Evolutionary conservation across 2,113 vertebrate genomes (phyloP).

Genomic region (Polyodon spathula): DNA sequence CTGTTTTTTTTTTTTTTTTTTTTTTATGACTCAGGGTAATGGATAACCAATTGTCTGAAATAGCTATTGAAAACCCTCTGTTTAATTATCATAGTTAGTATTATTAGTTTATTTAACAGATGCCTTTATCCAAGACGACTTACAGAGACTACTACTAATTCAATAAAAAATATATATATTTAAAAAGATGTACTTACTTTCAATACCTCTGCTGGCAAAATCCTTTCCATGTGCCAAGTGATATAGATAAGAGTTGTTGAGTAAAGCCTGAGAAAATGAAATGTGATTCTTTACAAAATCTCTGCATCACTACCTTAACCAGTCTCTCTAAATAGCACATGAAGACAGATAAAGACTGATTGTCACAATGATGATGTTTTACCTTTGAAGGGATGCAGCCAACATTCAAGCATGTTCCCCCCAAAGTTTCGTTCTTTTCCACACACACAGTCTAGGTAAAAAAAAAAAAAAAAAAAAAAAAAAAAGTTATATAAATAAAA

Average conservation of each 20-base stretch:
- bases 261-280: conserved; percentile 66
- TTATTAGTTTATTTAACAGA: too few species aligned
- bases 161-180: neutral
- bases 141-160: too few species aligned
- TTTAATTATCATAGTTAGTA: too few species aligned
- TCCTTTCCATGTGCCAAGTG: conserved; percentile 94
- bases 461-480: neutral
- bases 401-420: conserved; percentile 93
- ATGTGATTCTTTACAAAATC: neutral
- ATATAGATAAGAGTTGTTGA: conserved; percentile 94
- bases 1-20: too few species aligned
- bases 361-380: conserved; percentile 12
- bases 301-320: neutral
- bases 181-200: conserved; percentile 66
- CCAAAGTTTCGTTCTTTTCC: conserved; percentile 85
- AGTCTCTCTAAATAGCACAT: neutral
- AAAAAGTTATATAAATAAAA: neutral
- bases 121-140: too few species aligned
- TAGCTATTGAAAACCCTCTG: too few species aligned
- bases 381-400: conserved; percentile 98
- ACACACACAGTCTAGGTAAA: conserved; percentile 80
- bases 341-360: neutral
- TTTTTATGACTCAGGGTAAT: too few species aligned
- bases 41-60: too few species aligned
- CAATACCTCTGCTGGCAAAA: conserved; percentile 90